Conservation (phyloP, 1,140 invertebrate species). For the Lucilia cuprina region DNA sequence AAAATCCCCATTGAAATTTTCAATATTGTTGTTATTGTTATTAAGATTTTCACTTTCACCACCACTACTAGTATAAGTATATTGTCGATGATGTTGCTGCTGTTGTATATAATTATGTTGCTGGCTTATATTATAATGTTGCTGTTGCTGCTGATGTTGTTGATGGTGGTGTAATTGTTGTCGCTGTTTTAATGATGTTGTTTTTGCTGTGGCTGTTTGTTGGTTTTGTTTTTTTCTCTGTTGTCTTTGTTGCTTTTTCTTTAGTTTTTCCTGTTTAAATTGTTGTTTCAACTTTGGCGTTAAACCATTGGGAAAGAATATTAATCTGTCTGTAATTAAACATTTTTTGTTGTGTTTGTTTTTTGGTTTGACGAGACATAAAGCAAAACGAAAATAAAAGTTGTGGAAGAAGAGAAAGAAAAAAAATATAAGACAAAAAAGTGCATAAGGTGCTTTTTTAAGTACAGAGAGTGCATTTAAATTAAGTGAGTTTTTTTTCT, state of each 20-base stretch:
- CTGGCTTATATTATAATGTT: not conserved
- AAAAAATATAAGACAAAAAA: not conserved
- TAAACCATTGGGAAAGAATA: slow-evolving; percentile 61
- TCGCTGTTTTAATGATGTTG: slow-evolving; percentile 26
- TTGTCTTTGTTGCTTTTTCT: slow-evolving; percentile 17
- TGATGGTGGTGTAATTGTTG: slow-evolving; percentile 41
- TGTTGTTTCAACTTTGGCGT: slow-evolving; percentile 41
- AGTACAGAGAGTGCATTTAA: not conserved
- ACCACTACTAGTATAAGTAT: not conserved
- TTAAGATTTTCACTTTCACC: slow-evolving; percentile 44
- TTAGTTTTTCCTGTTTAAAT: slow-evolving; percentile 40
- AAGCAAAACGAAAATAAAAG: not conserved
- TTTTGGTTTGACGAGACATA: not conserved
- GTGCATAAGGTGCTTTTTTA: slow-evolving; percentile 3
- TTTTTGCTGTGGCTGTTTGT: slow-evolving; percentile 11
- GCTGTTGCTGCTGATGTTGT: slow-evolving; percentile 45
- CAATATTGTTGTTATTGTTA: slow-evolving; percentile 42
- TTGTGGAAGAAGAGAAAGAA: not conserved
- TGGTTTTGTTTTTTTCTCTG: slow-evolving; percentile 38
- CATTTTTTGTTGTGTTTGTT: not conserved
- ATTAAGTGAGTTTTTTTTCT: not conserved
- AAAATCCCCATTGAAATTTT: slow-evolving; percentile 40
- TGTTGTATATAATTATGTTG: slow-evolving; percentile 29
- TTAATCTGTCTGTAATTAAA: slow-evolving; percentile 59
- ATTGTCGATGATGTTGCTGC: slow-evolving; percentile 39